Conservation (phyloP, 1,140 invertebrate genomes). For the Physella acuta region DNA sequence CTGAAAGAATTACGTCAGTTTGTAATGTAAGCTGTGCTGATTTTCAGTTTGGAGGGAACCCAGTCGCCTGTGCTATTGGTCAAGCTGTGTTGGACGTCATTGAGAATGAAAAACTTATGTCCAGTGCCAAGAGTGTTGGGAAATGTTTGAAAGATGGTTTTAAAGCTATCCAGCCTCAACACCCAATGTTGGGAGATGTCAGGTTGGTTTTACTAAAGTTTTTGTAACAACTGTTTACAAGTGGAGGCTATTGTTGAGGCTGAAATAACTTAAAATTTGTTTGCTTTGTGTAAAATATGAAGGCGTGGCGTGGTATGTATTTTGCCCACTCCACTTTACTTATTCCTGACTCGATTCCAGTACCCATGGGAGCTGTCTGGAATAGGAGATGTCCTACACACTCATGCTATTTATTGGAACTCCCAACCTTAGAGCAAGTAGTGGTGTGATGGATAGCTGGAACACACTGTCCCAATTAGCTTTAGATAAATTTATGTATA, state of each 20-base stretch:
- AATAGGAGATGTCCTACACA: no score
- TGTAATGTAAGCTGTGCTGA: no score
- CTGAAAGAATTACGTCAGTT: no score
- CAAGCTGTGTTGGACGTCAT: constrained; percentile 93
- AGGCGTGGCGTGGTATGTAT: no score
- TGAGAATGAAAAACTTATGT: constrained; percentile 78
- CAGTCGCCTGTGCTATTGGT: constrained; percentile 93
- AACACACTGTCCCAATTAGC: no score
- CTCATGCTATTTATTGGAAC: no score
- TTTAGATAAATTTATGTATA: no score
- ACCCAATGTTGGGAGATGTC: constrained; percentile 75
- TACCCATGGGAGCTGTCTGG: no score
- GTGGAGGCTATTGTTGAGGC: not conserved
- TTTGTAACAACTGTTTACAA: not conserved
- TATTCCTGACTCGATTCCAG: no score
- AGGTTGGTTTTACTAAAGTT: constrained; percentile 41
- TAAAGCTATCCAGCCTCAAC: constrained; percentile 71
- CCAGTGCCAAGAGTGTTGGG: constrained; percentile 80
- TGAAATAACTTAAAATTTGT: not conserved
- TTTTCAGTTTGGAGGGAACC: constrained; percentile 96
- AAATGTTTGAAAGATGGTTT: constrained; percentile 74
- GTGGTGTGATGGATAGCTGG: no score
- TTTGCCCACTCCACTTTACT: no score
- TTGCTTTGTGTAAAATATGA: not conserved
- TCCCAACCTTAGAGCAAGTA: no score